Evolutionary conservation across 1,140 invertebrate species (phyloP), one percentile per base, ranked within the genome.

Genomic region (Augochlora pura): DNA sequence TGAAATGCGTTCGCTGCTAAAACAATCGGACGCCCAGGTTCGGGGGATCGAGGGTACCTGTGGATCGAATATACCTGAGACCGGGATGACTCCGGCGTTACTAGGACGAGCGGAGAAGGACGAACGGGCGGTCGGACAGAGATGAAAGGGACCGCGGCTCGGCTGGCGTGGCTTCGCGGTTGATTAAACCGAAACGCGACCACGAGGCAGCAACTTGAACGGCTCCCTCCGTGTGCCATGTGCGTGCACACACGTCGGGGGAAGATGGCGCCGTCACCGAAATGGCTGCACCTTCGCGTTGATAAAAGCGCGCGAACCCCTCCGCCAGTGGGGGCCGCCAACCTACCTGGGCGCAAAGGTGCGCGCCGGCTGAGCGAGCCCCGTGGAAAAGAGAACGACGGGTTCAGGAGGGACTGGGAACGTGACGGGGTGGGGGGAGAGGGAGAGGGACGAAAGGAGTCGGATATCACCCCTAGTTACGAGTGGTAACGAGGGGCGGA

Each of bases 401-500:
- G 23, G n/a, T 18, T 18, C 54, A 39, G 64, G 42, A 32, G 23
- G 62, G 23, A 42, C 27, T 7, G 72, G 38, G 63, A 12, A 49
- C n/a, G 32, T 42, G 23, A 42, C 25, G 18, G n/a, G 14, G n/a
- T 42, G 59, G 72, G 72, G 46, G 52, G 25, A 73, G 57, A 46
- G 46, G 73, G 59, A 52, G 42, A 46, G 59, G 63, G 65, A 62
- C 63, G 68, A 46, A 77, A 65, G 79, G 87, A 86, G 85, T 91
- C 87, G 89, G 90, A 91, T 92, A 92, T 92, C 89, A 92, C 90
- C 91, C 91, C 90, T 89, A 89, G 89, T 85, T 88, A 86, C 88
- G 88, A 87, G 85, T 87, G 87, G 90, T 91, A 91, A 91, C 91
- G 86, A 92, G 91, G 90, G 91, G 91, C 91, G 91, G 91, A 92